Evolutionary conservation across 2,797 vertebrate species (phyloP), one percentile per base, ranked within the genome.

Genomic region (Spea hammondii): DNA sequence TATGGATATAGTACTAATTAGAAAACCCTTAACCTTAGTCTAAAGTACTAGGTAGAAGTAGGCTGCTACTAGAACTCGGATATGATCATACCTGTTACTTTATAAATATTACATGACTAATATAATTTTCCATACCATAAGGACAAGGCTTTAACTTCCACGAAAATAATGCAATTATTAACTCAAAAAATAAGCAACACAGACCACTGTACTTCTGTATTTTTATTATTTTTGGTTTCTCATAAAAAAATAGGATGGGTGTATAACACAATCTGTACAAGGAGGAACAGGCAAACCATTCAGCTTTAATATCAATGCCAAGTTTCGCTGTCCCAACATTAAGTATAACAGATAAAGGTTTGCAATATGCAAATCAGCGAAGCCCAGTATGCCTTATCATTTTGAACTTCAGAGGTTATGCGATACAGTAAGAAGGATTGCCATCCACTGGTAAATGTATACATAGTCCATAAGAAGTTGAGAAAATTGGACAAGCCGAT

Each of bases 171-270:
- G 32, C 32, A 32, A 32, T 32, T 32, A 32, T 32, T 32, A 32
- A 32, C 32, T 32, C 3, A 32, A 32, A 32, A 65, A 50, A 72
- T 66, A 68, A 57, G 57, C 45, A 67, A 17, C 54, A 65, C 68
- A 57, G 53, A 72, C 65, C 14, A 54, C 68, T 55, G 62, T 65
- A 82, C 49, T 32, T 78, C 53, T 82, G 72, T 77, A 73, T 62
- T 81, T 81, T 78, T 82, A 77, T 82, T 77, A 82, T 64, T 70
- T 82, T 78, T 74, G 75, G 65, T 77, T 77, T 78, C 50, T 74
- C 65, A 74, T 82, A 78, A 73, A 82, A 79, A 82, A 82, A 82
- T 82, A 78, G 70, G 74, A 70, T 75, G 59, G 59, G 65, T 78
- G 71, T 82, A 69, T 82, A 70, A 74, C 80, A 77, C 70, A 74